phyloP scores from a whole-genome alignment of 2,113 vertebrate genomes.

The Eolophus roseicapilla region DNA sequence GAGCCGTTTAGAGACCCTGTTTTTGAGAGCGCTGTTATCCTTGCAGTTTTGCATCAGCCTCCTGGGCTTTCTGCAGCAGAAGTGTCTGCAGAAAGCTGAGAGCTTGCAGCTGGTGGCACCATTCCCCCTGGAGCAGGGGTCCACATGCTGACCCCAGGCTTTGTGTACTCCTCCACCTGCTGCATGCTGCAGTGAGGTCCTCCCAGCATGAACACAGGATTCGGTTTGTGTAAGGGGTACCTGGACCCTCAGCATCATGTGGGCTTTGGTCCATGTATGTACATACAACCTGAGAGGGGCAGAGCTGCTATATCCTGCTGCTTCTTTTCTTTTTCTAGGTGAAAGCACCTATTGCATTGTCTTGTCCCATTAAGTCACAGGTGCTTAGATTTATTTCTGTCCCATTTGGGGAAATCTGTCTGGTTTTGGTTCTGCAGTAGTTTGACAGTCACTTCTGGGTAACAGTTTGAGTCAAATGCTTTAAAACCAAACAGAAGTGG shows the following conservation, averaged over 20 bases:
- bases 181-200: background rate
- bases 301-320: background rate
- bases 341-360: background rate
- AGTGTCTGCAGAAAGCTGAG: background rate
- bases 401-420: background rate
- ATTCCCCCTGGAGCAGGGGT: background rate
- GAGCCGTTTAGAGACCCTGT: background rate
- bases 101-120: background rate
- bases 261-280: background rate
- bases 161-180: background rate
- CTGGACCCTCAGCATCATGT: background rate
- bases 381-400: background rate
- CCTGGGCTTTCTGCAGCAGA: background rate
- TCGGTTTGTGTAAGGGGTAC: background rate
- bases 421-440: background rate
- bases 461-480: conserved; percentile 2
- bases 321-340: background rate
- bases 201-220: rapidly evolving
- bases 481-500: background rate
- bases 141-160: background rate
- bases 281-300: background rate
- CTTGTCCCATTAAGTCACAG: background rate
- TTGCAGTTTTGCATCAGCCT: background rate
- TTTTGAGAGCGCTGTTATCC: background rate
- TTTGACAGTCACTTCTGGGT: background rate